phyloP scores from a whole-genome alignment of 2,888 invertebrate species.

The Heliconius erato region DNA sequence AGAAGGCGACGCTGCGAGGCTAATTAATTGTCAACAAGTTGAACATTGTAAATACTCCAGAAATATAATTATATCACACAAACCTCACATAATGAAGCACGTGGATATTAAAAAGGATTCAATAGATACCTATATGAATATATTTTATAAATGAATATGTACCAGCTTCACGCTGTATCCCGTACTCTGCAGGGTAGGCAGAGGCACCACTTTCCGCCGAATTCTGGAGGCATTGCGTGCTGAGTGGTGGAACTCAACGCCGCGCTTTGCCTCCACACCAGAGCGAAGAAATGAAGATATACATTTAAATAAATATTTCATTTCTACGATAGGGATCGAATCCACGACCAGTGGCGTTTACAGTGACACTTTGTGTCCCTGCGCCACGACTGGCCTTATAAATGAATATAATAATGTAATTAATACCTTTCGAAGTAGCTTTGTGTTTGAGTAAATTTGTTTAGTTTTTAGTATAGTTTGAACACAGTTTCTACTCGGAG shows the following conservation, averaged over 20 bases:
- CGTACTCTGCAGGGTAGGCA: too few relatives aligned
- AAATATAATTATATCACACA: constrained; percentile 10
- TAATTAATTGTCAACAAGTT: constrained; percentile 18
- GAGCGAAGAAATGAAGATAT: too few relatives aligned
- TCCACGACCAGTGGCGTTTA: too few relatives aligned
- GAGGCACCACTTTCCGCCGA: too few relatives aligned
- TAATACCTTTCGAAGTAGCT: not conserved
- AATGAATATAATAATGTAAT: not conserved
- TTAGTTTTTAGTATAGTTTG: not conserved
- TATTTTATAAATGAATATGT: not conserved
- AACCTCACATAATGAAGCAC: not conserved
- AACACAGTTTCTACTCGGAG: not conserved
- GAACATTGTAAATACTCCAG: not conserved
- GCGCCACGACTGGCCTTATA: too few relatives aligned
- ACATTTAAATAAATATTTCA: too few relatives aligned
- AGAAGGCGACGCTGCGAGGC: not conserved
- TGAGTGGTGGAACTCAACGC: too few relatives aligned
- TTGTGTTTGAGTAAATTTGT: not conserved
- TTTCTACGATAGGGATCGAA: too few relatives aligned
- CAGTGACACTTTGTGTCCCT: too few relatives aligned
- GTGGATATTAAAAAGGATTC: not conserved
- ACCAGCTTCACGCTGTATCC: too few relatives aligned
- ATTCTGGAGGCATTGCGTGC: too few relatives aligned
- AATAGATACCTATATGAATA: not conserved
- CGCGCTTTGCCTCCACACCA: too few relatives aligned